These are phyloP conservation scores for Phalacrocorax brasilianus DNA, from an alignment of 2,113 vertebrate species.

Conservation along the genomic window DNA sequence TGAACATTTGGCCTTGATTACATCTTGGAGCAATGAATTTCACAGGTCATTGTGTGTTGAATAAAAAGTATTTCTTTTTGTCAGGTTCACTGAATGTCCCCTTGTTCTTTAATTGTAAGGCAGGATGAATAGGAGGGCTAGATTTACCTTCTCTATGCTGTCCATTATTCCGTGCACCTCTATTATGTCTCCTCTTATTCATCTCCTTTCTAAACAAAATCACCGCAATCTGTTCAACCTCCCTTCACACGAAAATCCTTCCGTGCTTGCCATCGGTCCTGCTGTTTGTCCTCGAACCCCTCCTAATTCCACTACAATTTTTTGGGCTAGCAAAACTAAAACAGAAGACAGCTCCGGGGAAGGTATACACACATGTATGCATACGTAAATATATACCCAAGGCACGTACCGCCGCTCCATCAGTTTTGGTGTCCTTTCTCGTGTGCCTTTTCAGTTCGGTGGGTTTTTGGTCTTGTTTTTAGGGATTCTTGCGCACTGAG, in stretches of 20 bases:
- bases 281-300: neutral
- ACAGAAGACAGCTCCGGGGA: neutral
- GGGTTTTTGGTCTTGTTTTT: neutral
- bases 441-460: accelerated
- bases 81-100: neutral
- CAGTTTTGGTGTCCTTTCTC: neutral
- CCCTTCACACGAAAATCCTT: neutral
- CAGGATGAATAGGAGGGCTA: neutral
- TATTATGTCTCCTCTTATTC: neutral
- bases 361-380: accelerated
- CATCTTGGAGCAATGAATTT: neutral
- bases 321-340: neutral
- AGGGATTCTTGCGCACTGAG: neutral
- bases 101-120: slow-evolving; percentile 6
- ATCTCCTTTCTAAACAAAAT: neutral
- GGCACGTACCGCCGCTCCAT: accelerated
- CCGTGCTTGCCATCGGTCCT: neutral
- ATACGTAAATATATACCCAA: accelerated
- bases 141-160: neutral
- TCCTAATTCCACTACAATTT: neutral
- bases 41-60: neutral
- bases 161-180: neutral
- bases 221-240: neutral
- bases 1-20: neutral
- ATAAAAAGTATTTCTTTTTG: neutral